phyloP scores from a whole-genome alignment of 2,888 invertebrate species.

The Labia minor region DNA sequence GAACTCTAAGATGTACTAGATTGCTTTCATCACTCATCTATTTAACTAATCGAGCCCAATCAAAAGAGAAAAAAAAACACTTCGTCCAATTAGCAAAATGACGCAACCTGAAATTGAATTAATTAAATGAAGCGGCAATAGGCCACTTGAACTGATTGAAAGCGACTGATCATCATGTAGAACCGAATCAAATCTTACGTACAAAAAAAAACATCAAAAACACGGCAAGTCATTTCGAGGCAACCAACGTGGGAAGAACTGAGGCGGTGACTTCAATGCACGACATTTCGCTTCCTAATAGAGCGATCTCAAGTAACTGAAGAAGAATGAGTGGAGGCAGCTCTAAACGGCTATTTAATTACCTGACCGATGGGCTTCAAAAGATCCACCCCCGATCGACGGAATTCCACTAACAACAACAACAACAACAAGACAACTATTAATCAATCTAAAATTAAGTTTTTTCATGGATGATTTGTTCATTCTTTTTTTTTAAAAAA shows the following conservation, averaged over 20 bases:
- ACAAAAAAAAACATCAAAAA: not conserved
- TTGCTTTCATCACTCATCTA: too few relatives aligned
- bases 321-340: not conserved
- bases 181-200: too few relatives aligned
- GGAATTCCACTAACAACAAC: not conserved
- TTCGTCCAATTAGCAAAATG: too few relatives aligned
- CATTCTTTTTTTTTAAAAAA: not conserved
- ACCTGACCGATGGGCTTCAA: not conserved
- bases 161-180: too few relatives aligned
- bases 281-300: not conserved
- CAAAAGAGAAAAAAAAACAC: too few relatives aligned
- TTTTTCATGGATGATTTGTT: slow-evolving; percentile 13
- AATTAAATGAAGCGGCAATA: too few relatives aligned
- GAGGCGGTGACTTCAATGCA: slow-evolving; percentile 5
- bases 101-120: too few relatives aligned
- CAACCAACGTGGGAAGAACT: not conserved
- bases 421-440: not conserved
- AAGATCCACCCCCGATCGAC: not conserved
- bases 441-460: slow-evolving; percentile 8
- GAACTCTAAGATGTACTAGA: too few relatives aligned
- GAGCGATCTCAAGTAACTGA: not conserved
- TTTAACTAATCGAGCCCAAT: too few relatives aligned
- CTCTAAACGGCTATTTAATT: not conserved
- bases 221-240: too few relatives aligned
- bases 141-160: too few relatives aligned